Conservation (phyloP, 2,113 vertebrate genomes). For the Gavia stellata region DNA sequence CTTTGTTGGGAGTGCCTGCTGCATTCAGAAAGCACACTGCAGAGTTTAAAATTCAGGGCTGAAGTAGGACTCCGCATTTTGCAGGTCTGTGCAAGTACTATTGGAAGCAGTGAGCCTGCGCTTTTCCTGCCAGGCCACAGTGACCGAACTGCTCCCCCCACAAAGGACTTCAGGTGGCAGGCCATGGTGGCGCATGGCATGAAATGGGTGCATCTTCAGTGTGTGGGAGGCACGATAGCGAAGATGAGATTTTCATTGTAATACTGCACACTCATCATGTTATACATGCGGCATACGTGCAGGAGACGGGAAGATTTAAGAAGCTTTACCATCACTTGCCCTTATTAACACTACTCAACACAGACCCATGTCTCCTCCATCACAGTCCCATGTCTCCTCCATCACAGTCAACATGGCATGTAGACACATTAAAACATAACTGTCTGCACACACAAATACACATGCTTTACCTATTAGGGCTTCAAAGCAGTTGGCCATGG, state of each 20-base stretch:
- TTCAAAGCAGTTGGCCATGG: conserved; percentile 99
- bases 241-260: neutral
- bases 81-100: neutral
- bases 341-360: neutral
- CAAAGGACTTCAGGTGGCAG: neutral
- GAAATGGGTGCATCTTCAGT: neutral
- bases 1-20: neutral
- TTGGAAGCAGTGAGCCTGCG: neutral
- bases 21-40: neutral
- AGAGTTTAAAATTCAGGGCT: neutral
- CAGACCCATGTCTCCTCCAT: neutral
- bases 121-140: neutral
- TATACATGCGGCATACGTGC: rapidly evolving
- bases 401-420: rapidly evolving
- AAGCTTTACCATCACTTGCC: neutral
- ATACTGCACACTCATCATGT: neutral
- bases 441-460: neutral
- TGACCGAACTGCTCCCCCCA: neutral
- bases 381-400: neutral
- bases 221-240: rapidly evolving
- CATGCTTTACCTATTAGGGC: conserved; percentile 89
- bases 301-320: neutral
- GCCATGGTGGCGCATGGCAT: rapidly evolving
- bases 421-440: neutral
- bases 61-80: neutral